Base-by-base conservation (phyloP, 1,140 invertebrate genomes). In the Anoplolepis gracilipes region DNA sequence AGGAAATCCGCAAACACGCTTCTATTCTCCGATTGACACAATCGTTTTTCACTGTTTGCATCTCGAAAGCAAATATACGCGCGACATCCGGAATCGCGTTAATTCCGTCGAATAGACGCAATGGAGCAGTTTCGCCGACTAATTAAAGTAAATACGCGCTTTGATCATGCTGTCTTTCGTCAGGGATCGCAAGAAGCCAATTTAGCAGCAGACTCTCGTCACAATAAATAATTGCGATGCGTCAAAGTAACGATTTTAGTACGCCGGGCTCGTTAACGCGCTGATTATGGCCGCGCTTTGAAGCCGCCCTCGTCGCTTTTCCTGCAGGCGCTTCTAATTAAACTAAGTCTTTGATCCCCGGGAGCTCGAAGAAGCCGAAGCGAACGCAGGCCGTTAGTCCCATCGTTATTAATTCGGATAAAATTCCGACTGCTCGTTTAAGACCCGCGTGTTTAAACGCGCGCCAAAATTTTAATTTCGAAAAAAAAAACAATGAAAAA, bases 231-330 rank as follows among this genome's bases (percentile, higher is more conserved):
- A 81, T 81, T 81, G 78, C 65, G 65, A 81, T 72, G 78, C 65
- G 65, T 81, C 78, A 81, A 81, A 81, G 78, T 72, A 72, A 81
- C 78, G 78, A 81, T 81, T 81, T 72, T 72, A 81, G 78, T 81
- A 25, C 65, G 25, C 65, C 78, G n/a, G 65, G 25, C 78, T 81
- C 78, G 78, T 81, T 81, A 81, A 81, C 78, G 78, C 65, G 36
- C 49, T 65, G 78, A 81, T 81, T 72, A 81, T 72, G 53, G 65
- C 78, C 53, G 78, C 36, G 49, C 65, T 72, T 81, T 81, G 78
- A 81, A 72, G 53, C 65, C 19, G 4, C 42, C 25, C 6, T 10
- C 33, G 22, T 19, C 62, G 64, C 77, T 70, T 81, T 70, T 57
- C 77, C 64, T 28, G 10, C 65, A 59, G 65, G 33, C 64, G 65